Evolutionary conservation across 2,888 invertebrate genomes (phyloP).

Genomic region (Criorhina ranunculi): DNA sequence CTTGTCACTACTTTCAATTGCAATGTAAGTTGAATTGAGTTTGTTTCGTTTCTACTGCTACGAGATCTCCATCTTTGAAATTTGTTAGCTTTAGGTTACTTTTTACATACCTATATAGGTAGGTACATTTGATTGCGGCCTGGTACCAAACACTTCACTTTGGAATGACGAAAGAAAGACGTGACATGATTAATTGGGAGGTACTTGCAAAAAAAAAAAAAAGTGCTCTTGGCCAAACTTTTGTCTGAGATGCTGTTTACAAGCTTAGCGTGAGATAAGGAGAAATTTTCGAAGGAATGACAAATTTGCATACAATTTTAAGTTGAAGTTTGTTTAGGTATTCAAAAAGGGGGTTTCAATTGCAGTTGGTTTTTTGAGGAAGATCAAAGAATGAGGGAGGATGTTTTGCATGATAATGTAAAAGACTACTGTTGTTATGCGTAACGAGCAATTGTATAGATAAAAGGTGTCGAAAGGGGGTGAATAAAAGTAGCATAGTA

Average conservation of each 20-base stretch:
- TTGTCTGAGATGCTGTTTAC: conserved; percentile 26
- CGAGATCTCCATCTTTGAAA: conserved; percentile 21
- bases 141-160: conserved; percentile 39
- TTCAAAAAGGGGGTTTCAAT: conserved; percentile 46
- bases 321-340: conserved; percentile 44
- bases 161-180: conserved; percentile 42
- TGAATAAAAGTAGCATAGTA: no score
- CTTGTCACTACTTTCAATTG: conserved; percentile 34
- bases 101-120: background rate
- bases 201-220: background rate
- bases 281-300: conserved; percentile 34
- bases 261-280: conserved; percentile 1
- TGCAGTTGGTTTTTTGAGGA: conserved; percentile 35
- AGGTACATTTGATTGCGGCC: conserved; percentile 23
- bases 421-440: conserved; percentile 4
- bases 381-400: conserved; percentile 32
- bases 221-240: conserved; percentile 38
- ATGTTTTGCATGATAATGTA: conserved; percentile 37
- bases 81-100: conserved; percentile 7
- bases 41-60: background rate
- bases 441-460: background rate
- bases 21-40: conserved; percentile 12
- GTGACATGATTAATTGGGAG: conserved; percentile 63
- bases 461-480: background rate
- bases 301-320: conserved; percentile 47